phyloP scores from a whole-genome alignment of 2,113 vertebrate species.

The Edolisoma coerulescens region DNA sequence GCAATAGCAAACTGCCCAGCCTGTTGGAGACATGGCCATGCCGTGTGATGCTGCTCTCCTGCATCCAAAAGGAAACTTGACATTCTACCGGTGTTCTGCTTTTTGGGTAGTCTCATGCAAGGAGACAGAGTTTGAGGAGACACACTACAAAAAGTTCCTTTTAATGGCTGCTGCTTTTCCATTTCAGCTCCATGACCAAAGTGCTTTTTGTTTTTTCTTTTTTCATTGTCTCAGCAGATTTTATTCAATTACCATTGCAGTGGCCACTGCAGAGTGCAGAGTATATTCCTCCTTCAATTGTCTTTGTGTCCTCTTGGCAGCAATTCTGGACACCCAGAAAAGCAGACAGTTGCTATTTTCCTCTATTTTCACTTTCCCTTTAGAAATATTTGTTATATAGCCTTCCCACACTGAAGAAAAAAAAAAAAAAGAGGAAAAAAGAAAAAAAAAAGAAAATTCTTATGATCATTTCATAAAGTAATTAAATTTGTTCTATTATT shows the following conservation, averaged over 20 bases:
- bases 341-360: background rate
- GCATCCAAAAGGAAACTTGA: conserved; percentile 4
- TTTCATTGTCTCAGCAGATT: background rate
- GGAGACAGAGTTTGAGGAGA: background rate
- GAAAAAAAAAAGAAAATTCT: background rate
- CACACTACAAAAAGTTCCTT: background rate
- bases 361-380: background rate
- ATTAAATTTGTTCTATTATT: conserved; percentile 31
- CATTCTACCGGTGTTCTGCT: background rate
- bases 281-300: background rate
- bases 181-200: background rate
- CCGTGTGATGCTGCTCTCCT: background rate
- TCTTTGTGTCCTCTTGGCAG: background rate
- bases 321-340: background rate
- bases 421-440: background rate
- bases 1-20: background rate
- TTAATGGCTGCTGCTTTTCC: background rate
- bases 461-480: conserved; percentile 17
- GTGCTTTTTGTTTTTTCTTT: background rate
- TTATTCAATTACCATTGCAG: conserved; percentile 16
- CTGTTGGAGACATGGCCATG: background rate
- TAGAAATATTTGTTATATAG: background rate
- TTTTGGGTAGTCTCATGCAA: background rate
- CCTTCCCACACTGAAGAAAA: background rate
- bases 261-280: background rate